Evolutionary conservation across 2,113 vertebrate genomes (phyloP).

Genomic region (Anser cygnoides): DNA sequence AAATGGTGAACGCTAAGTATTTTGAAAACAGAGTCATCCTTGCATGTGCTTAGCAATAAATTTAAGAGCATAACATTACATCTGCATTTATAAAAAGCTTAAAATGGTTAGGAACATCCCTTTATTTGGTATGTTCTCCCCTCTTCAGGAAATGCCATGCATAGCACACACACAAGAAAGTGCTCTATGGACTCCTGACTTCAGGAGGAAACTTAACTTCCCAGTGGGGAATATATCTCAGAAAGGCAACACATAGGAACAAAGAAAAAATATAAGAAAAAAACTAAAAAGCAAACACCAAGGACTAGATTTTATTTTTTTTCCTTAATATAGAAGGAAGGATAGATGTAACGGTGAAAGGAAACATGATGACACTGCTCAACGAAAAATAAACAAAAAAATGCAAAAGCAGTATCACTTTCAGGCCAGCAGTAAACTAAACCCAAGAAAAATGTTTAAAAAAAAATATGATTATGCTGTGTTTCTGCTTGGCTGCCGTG

Average conservation of each 20-base stretch:
- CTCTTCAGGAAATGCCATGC: slow-evolving; percentile 30
- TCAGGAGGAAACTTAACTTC: not conserved
- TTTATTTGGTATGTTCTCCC: not conserved
- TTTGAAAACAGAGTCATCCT: not conserved
- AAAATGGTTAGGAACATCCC: not conserved
- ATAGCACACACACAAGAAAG: not conserved
- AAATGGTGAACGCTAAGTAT: not conserved
- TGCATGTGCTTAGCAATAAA: not conserved
- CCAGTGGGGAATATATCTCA: not conserved
- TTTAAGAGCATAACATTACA: not conserved
- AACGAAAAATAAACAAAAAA: not conserved
- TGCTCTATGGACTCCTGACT: not conserved
- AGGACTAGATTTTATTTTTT: not conserved
- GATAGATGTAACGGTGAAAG: not conserved
- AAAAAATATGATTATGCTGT: not conserved
- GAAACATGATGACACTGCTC: not conserved
- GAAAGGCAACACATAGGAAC: not conserved
- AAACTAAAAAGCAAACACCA: not conserved
- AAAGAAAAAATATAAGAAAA: not conserved
- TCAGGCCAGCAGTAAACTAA: not conserved
- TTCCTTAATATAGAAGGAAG: not conserved
- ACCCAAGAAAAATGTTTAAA: not conserved
- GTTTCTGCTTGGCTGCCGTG: not conserved
- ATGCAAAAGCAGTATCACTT: not conserved
- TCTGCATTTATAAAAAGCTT: not conserved